These are phyloP conservation scores for Puntigrus tetrazona DNA, from an alignment of 2,113 vertebrate species.

Conservation along the genomic window DNA sequence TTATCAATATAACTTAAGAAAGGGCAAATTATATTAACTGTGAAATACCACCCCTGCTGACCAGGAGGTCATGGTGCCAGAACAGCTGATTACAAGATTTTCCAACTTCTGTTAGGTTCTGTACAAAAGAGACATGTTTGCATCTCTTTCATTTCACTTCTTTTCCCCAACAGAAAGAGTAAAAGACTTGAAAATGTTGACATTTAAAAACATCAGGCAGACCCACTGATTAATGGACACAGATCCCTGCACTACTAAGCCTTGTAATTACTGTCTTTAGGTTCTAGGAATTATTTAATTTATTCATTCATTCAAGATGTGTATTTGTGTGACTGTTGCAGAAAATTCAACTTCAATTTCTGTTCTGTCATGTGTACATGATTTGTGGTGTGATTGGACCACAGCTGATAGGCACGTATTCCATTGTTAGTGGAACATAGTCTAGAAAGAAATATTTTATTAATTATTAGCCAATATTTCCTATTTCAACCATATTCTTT, in stretches of 20 bases:
- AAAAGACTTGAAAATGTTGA: not conserved
- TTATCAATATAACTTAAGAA: not conserved
- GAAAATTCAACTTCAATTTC: too few relatives aligned
- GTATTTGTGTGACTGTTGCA: too few relatives aligned
- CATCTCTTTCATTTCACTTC: not conserved
- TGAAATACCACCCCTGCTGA: not conserved
- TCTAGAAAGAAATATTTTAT: too few relatives aligned
- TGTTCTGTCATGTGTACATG: too few relatives aligned
- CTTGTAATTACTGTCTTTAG: not conserved
- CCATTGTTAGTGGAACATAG: too few relatives aligned
- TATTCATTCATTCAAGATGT: too few relatives aligned
- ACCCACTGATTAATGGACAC: not conserved
- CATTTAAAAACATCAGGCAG: not conserved
- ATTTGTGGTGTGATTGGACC: too few relatives aligned
- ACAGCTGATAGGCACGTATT: too few relatives aligned
- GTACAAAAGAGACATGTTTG: not conserved
- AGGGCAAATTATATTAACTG: not conserved
- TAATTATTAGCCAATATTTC: too few relatives aligned
- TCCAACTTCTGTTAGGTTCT: not conserved
- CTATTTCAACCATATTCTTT: too few relatives aligned
- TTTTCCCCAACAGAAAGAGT: not conserved
- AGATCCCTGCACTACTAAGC: not conserved
- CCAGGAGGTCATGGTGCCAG: not conserved
- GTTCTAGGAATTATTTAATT: too few relatives aligned
- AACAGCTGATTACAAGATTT: not conserved